These are phyloP conservation scores for Bubo blakistoni DNA, from an alignment of 2,113 vertebrate species.

Conservation along the genomic window DNA sequence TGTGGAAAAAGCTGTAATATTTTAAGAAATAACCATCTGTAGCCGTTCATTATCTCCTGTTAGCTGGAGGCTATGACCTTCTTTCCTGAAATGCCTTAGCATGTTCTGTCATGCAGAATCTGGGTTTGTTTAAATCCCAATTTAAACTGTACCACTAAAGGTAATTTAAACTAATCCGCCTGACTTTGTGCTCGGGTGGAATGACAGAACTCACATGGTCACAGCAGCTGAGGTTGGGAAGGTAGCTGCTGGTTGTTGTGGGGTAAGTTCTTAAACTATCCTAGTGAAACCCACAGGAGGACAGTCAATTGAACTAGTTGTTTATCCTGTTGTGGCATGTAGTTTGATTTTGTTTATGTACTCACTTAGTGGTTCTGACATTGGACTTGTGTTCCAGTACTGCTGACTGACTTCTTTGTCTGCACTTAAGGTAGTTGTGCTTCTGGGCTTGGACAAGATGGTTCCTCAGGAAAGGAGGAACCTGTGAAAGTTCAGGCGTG, in stretches of 20 bases:
- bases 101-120: background rate
- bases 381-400: background rate
- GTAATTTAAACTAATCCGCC: background rate
- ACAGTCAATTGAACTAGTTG: too few species aligned
- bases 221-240: background rate
- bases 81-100: background rate
- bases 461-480: background rate
- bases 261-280: background rate
- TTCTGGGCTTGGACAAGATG: background rate
- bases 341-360: background rate
- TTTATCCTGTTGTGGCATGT: background rate
- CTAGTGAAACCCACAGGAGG: background rate
- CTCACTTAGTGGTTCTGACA: background rate
- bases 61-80: background rate
- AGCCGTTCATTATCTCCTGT: background rate
- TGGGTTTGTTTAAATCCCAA: background rate
- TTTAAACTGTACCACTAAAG: background rate
- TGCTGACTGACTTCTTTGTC: background rate
- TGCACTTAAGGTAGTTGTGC: background rate
- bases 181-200: background rate
- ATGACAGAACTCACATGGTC: background rate
- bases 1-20: background rate
- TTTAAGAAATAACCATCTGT: background rate
- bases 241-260: background rate
- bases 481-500: background rate